A percentile compares a stretch with the other conserved stretches of the same genome.
Evolutionary conservation across 2,888 invertebrate species (phyloP).

Genomic region (Thymelicus lineola): DNA sequence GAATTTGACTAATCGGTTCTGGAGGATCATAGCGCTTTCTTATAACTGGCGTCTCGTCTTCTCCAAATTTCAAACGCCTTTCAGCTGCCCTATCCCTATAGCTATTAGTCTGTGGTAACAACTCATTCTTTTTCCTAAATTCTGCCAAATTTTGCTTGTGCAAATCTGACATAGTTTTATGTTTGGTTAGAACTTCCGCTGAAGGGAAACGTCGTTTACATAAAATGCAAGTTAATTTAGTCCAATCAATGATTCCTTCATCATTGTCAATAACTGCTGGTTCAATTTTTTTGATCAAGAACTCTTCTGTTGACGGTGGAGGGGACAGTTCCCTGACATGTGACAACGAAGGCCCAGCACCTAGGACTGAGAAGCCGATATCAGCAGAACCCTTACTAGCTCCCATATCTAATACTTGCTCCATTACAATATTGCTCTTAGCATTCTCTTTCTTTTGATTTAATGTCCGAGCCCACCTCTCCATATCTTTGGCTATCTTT

Average conservation of each 20-base stretch:
- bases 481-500: conserved; percentile 96
- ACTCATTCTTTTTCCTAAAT: conserved; percentile 74
- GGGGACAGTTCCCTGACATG: conserved; percentile 71
- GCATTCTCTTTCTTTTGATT: conserved; percentile 96
- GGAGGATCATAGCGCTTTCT: conserved; percentile 75
- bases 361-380: conserved; percentile 96
- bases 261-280: conserved; percentile 86
- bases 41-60: conserved; percentile 88
- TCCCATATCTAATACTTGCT: conserved; percentile 73
- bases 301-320: conserved; percentile 67
- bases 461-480: conserved; percentile 97
- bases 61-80: conserved; percentile 96
- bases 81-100: conserved; percentile 99
- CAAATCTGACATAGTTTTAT: conserved; percentile 96
- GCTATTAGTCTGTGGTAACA: conserved; percentile 66
- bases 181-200: conserved; percentile 94
- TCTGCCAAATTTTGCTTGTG: conserved; percentile 94
- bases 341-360: conserved; percentile 85
- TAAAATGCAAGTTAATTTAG: conserved; percentile 95
- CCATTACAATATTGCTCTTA: conserved; percentile 74
- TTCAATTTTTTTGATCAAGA: conserved; percentile 79
- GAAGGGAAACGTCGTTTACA: conserved; percentile 98
- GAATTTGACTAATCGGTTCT: conserved; percentile 71
- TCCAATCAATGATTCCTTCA: conserved; percentile 94
- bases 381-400: conserved; percentile 93